Base-by-base conservation (phyloP, 2,888 invertebrate genomes). In the Aphrophora alni region DNA sequence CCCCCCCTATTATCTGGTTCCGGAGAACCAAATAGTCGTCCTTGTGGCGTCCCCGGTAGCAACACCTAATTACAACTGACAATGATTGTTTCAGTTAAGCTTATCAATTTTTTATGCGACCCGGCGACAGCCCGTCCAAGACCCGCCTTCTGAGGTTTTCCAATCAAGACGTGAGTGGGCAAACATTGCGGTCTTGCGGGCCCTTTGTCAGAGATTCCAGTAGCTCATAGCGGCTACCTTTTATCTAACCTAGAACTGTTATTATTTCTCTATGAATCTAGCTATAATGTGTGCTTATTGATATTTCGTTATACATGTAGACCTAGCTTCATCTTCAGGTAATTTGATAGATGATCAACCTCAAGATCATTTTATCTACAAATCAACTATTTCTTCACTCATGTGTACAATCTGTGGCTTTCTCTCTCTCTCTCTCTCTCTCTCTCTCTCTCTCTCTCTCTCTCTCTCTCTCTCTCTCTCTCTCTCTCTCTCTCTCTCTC, bases 391-490 rank as follows among this genome's bases (percentile, higher is more conserved):
- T 59, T 59, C 59, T 59, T 21, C 21, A 59, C 2, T 21, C 21
- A 21, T 59, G n/a, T 21, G 21, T 2, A n/a, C 59, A 21, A 59
- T 59, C 21, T 59, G 59, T 59, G 59, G 59, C 59, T 59, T 10
- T 44, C 14, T 33, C 14, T 44, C 2, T 44, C 7, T 44, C 44
- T 44, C 3, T 44, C 12, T 44, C 44, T 44, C 8, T 44, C 17
- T 44, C 12, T 14, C 1, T 44, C 14, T 44, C 33, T 33, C 75
- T 51, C 75, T 51, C 75, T 51, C 75, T 51, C 75, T 51, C 75
- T 51, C 75, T 51, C 75, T 51, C 75, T 51, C 75, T 51, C 75
- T 51, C 75, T 51, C 75, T 51, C 75, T 51, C 75, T 51, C 75
- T 51, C 75, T 51, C 75, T 51, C 75, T 51, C 75, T 51, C 75